A percentile compares a stretch with the other conserved stretches of the same genome.
Evolutionary conservation across 2,113 vertebrate genomes (phyloP).

Genomic region (Equus przewalskii): DNA sequence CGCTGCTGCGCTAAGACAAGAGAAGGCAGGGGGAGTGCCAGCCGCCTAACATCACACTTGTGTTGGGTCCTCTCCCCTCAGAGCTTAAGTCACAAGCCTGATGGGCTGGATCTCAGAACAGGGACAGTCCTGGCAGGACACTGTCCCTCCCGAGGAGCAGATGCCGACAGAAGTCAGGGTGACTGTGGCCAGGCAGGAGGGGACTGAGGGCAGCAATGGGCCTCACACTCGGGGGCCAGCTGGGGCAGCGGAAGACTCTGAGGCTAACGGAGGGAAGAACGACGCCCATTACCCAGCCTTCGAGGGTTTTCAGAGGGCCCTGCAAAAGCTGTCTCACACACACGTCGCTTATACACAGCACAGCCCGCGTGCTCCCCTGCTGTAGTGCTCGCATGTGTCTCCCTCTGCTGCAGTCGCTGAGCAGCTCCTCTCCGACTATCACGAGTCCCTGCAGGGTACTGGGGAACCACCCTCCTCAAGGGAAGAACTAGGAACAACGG

Average conservation of each 20-base stretch:
- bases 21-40: not conserved
- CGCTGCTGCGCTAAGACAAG: not conserved
- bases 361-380: rapidly evolving
- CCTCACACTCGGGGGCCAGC: rapidly evolving
- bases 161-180: not conserved
- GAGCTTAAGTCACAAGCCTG: not conserved
- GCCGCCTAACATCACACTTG: not conserved
- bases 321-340: not conserved
- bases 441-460: not conserved
- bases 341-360: not conserved
- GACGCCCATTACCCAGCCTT: rapidly evolving
- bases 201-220: rapidly evolving
- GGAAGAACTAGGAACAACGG: not conserved
- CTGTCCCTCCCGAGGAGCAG: not conserved
- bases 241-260: no score
- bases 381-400: not conserved
- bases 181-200: not conserved
- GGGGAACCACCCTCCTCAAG: not conserved
- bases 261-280: not conserved
- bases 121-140: not conserved
- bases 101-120: not conserved
- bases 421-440: not conserved
- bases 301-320: not conserved
- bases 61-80: not conserved
- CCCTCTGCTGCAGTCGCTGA: not conserved